Evolutionary conservation across 2,888 invertebrate species (phyloP), one percentile per base, ranked within the genome.

Genomic region (Dioctria rufipes): DNA sequence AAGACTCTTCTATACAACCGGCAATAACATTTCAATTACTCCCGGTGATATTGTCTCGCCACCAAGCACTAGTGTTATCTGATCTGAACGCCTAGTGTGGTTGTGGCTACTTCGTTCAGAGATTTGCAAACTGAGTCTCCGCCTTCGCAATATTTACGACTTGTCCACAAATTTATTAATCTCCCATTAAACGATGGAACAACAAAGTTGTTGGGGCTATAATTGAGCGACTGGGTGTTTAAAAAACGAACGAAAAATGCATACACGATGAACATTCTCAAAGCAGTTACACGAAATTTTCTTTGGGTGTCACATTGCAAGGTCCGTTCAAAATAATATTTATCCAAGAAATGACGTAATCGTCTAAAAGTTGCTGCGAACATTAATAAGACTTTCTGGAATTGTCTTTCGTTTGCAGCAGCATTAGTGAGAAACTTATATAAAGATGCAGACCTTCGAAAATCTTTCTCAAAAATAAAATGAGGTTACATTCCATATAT

Each of bases 11-110:
- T 4, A 54, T 11, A 54, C 37, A 25, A 65, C 65, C 40, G 4
- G n/a, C 43, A 69, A 69, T 69, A 49, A 69, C 69, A 69, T 49
- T 51, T 69, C 69, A 69, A 69, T 69, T 69, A 69, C 69, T 25
- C 25, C 37, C 69, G 69, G 51, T 51, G 25, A 51, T 39, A 69
- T 69, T 51, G 69, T 69, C 37, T 69, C 49, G 37, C 25, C 37
- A 69, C 25, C 25, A 25, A 25, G 40, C 51, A 25, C 69, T 51
- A 51, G n/a, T 51, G 51, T 51, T 69, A 69, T 69, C 69, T 69
- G 69, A 69, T 69, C 69, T 69, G 69, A 69, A 49, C 69, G 37
- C 8, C 25, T 67, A 25, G 43, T 11, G 51, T 25, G 51, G 69
- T 2, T 11, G 51, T 25, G 51, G 69, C 4, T 69, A 9, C 51